These are phyloP conservation scores for Tetramorium alpestre DNA, from an alignment of 1,140 invertebrate genomes.

Conservation along the genomic window DNA sequence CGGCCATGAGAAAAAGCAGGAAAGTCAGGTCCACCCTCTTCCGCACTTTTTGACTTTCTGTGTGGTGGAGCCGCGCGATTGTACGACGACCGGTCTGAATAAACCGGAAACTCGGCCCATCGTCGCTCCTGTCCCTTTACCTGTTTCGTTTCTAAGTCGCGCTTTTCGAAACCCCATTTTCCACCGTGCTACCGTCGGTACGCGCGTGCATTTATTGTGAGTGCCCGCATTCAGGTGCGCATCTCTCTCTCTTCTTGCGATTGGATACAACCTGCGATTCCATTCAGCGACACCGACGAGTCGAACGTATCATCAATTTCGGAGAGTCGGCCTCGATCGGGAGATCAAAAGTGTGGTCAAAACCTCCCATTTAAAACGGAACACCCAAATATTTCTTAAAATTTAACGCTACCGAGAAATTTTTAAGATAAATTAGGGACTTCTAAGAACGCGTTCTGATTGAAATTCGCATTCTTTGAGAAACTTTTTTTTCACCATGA, in stretches of 20 bases:
- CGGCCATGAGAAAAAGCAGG: conserved; percentile 72
- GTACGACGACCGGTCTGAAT: conserved; percentile 73
- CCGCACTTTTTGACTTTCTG: conserved; percentile 80
- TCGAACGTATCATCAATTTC: conserved; percentile 43
- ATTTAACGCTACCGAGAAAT: not conserved
- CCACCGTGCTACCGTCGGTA: not conserved
- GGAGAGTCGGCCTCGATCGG: not conserved
- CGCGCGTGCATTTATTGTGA: conserved; percentile 49
- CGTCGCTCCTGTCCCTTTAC: conserved; percentile 73
- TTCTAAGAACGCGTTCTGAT: not conserved
- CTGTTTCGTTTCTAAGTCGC: conserved; percentile 66
- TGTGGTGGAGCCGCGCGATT: conserved; percentile 47
- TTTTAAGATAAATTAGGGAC: not conserved
- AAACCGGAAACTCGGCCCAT: conserved; percentile 81
- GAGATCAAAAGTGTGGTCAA: conserved; percentile 21
- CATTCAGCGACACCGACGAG: conserved; percentile 28
- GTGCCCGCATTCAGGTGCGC: conserved; percentile 42
- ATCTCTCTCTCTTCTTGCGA: conserved; percentile 29
- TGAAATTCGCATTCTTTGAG: not conserved
- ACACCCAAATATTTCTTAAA: conserved; percentile 21
- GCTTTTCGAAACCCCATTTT: conserved; percentile 38
- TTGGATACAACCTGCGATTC: conserved; percentile 62
- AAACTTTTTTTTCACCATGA: not conserved
- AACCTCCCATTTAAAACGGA: not conserved
- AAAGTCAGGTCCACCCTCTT: conserved; percentile 75